phyloP scores from a whole-genome alignment of 2,113 vertebrate species.

The Sceloporus tristichus region DNA sequence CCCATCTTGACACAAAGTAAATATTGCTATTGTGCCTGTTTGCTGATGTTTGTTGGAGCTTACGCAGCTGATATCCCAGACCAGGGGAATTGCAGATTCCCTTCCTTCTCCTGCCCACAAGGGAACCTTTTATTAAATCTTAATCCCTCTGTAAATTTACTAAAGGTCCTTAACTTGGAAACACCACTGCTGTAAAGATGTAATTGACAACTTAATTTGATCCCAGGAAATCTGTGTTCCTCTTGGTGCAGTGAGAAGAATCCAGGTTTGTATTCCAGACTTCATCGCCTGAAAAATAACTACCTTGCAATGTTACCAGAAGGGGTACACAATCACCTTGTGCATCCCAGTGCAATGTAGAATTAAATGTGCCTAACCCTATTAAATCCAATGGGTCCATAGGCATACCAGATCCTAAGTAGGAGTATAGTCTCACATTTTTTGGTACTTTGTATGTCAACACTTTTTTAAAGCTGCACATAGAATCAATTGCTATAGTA shows the following conservation, averaged over 20 bases:
- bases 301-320: neutral
- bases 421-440: neutral
- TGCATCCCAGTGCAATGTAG: neutral
- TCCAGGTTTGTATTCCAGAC: neutral
- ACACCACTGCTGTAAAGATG: neutral
- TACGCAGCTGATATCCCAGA: conserved; percentile 3
- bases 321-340: neutral
- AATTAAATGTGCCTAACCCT: neutral
- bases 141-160: conserved; percentile 37
- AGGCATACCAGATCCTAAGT: no score
- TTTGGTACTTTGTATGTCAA: neutral
- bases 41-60: neutral
- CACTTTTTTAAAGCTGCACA: neutral
- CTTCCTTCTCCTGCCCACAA: conserved; percentile 16
- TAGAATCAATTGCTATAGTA: neutral
- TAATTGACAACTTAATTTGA: conserved; percentile 32
- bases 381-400: neutral
- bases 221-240: neutral
- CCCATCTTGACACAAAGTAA: conserved; percentile 23
- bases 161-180: conserved; percentile 25
- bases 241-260: neutral
- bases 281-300: neutral
- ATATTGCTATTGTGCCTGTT: neutral
- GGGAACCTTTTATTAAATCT: conserved; percentile 32
- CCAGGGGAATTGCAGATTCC: neutral